phyloP scores from a whole-genome alignment of 1,140 invertebrate species.

The Achatina immaculata region DNA sequence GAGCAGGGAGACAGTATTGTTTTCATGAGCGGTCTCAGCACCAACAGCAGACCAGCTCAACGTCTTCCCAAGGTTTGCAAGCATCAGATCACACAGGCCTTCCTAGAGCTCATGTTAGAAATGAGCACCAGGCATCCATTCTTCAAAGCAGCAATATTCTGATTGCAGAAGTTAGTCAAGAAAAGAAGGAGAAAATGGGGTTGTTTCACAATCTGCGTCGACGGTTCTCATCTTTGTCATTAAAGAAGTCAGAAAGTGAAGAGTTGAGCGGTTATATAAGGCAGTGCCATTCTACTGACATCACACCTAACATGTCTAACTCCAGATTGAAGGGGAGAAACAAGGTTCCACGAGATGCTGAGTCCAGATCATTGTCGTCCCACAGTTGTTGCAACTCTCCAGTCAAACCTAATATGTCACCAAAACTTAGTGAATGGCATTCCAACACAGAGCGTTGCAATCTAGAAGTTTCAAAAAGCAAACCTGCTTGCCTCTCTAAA shows the following conservation, averaged over 20 bases:
- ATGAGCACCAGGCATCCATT: slow-evolving; percentile 39
- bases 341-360: background rate
- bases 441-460: slow-evolving; percentile 56
- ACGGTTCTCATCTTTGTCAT: slow-evolving; percentile 55
- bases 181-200: slow-evolving; percentile 61
- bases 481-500: slow-evolving; percentile 59
- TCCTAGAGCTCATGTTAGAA: background rate
- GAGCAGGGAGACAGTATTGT: background rate
- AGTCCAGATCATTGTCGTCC: slow-evolving; percentile 48
- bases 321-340: slow-evolving; percentile 19
- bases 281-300: slow-evolving; percentile 24
- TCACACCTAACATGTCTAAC: slow-evolving; percentile 5
- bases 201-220: slow-evolving; percentile 58
- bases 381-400: slow-evolving; percentile 60
- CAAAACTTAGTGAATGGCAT: slow-evolving; percentile 58
- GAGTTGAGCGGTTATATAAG: slow-evolving; percentile 45
- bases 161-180: slow-evolving; percentile 42
- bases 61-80: background rate
- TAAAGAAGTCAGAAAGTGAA: slow-evolving; percentile 49
- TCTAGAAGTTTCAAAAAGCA: slow-evolving; percentile 51
- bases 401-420: slow-evolving; percentile 50
- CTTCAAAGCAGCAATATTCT: slow-evolving; percentile 42
- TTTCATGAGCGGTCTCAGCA: background rate
- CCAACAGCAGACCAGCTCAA: background rate
- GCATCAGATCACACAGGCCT: background rate